Base-by-base conservation (phyloP, 2,797 vertebrate species). In the Enteromius mattozi region DNA sequence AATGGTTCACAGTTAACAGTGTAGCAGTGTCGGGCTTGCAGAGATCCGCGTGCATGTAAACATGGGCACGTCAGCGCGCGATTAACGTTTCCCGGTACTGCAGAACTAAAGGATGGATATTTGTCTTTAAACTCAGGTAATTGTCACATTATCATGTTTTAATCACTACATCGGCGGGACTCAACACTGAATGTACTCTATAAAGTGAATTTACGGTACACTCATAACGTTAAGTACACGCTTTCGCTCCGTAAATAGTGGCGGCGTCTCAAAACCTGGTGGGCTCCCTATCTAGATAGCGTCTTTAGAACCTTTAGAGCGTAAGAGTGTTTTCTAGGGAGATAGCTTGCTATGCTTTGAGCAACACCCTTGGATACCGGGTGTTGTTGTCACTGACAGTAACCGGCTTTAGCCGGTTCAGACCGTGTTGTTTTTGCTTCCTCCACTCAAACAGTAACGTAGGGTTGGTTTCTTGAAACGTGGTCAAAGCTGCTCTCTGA, bases 321-420 rank as follows among this genome's bases (percentile, higher is more conserved):
- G 13, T 6, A 9, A 69, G 10, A 12, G 3, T 30, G 63, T 16
- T 68, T 6, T 40, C 61, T 83, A 69, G 2, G 9, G 42, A 83
- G 47, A 4, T 12, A 42, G 16, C 14, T 3, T 27, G 19, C 3
- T 10, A 8, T 76, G 47, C 30, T 83, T 24, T 40, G 21, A 56
- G 30, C 2, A 35, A 40, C 45, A 54, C 21, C 19, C 30, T 16
- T 12, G 19, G 42, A 47, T 49, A 66, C 61, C 61, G 77, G 77
- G 6, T 24, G 76, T 70, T 63, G 82, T 78, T 84, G 65, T 79
- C 51, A 1, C 40, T 72, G 82, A 63, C 47, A 47, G 16, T 37
- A 80, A 78, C 88, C 81, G 83, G 88, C 85, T 85, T 17, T 5
- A 65, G 87, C 83, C 85, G 85, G 88, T 86, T 83, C 80, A 49